phyloP scores from a whole-genome alignment of 2,113 vertebrate genomes.

The Leucopternis melanops region DNA sequence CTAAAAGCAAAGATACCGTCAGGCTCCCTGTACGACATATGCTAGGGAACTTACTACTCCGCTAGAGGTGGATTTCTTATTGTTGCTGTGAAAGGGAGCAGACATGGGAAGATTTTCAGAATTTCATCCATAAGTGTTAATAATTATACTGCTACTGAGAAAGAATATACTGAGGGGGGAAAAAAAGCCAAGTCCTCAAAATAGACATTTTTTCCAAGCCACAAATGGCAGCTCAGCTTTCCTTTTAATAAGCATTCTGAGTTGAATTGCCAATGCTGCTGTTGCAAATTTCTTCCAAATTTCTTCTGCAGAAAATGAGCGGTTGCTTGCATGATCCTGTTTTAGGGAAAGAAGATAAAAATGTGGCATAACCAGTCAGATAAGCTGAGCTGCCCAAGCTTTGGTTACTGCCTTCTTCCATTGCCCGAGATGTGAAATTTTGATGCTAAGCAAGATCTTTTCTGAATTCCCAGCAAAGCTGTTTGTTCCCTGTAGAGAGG shows the following conservation, averaged over 20 bases:
- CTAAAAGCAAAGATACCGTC: background rate
- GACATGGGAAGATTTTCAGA: background rate
- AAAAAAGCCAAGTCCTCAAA: background rate
- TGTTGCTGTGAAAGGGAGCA: background rate
- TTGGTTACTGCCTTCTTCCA: background rate
- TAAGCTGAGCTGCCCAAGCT: background rate
- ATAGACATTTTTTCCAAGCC: background rate
- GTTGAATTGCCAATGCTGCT: background rate
- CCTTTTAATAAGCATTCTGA: background rate
- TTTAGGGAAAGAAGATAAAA: background rate
- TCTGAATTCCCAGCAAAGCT: background rate
- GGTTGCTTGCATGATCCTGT: background rate
- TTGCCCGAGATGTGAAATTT: background rate
- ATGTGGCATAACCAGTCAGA: background rate
- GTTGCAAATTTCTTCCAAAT: background rate
- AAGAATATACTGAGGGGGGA: accelerated
- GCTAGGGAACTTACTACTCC: background rate
- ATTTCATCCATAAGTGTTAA: background rate
- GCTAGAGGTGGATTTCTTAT: background rate
- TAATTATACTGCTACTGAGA: background rate
- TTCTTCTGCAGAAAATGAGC: background rate
- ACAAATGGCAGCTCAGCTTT: background rate
- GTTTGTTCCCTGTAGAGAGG: background rate
- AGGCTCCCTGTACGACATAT: background rate
- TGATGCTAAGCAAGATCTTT: background rate